Evolutionary conservation across 2,888 invertebrate genomes (phyloP), one percentile per base, ranked within the genome.

Genomic region (Choreutis nemorana): DNA sequence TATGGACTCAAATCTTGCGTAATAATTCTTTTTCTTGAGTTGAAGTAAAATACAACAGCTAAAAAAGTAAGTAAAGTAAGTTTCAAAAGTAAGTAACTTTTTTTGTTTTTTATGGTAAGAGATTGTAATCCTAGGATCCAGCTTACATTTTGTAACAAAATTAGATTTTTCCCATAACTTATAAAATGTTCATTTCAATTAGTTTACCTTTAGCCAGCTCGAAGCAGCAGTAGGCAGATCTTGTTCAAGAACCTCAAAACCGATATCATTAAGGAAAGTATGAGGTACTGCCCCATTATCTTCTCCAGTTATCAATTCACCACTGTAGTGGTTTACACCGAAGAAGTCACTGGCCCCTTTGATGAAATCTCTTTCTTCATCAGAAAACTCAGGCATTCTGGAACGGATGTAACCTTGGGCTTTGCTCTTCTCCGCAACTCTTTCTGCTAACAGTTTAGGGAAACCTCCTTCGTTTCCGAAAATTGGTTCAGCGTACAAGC

Each of bases 301-400:
- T n/a, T n/a, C n/a, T n/a, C 59, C 58, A 0, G 61, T 58, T 5
- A 61, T 31, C 2, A 54, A 16, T 0, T 2, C 42, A 1, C 79
- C 55, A 0, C 85, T 83, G 50, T 91, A 91, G 33, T 86, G 82
- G 46, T 90, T 90, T 2, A 91, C 64, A 1, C 89, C 71, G 10
- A 71, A 58, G 46, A 72, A 77, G 35, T 75, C 75, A 0, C 45
- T 38, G 1, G 62, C 11, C 2, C 75, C 75, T 28, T 44, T 53
- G 1, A 57, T 53, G 2, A 57, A 54, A 1, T 37, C 38, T 5
- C 41, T 50, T 50, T 81, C 79, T 27, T 68, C 60, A 8, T 54
- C 45, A 0, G 70, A 65, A 40, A 81, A 80, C n/a, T 45, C 42
- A 0, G 81, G 81, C 25, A 82, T 42, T 1, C 81, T 56, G 1